These are phyloP conservation scores for Lasioglossum marginatum DNA, from an alignment of 2,888 invertebrate genomes.

Conservation along the genomic window DNA sequence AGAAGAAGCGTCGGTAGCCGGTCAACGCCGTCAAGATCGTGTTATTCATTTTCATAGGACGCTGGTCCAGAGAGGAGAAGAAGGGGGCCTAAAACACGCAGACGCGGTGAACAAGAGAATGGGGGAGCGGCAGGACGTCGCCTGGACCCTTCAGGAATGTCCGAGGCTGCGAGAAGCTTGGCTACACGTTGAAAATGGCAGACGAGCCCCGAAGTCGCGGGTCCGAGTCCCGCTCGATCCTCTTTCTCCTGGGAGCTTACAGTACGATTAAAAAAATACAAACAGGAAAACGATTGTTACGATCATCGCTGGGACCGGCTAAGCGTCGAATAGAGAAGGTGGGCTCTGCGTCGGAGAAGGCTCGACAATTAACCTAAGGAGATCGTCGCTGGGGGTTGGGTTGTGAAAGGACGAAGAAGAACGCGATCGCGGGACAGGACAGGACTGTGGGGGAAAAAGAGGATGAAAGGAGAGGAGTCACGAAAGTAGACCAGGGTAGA, in stretches of 20 bases:
- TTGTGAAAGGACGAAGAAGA: background rate
- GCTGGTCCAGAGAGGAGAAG: background rate
- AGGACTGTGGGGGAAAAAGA: background rate
- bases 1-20: background rate
- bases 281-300: slow-evolving; percentile 1
- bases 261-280: slow-evolving; percentile 1
- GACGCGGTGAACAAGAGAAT: background rate
- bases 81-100: background rate
- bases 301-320: slow-evolving; percentile 1
- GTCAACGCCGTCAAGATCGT: background rate
- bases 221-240: slow-evolving; percentile 4
- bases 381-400: slow-evolving; percentile 5
- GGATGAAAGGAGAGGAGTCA: background rate
- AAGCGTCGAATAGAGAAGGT: slow-evolving; percentile 10
- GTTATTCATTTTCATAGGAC: background rate
- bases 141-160: background rate
- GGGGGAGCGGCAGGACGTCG: background rate
- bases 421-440: slow-evolving; percentile 8
- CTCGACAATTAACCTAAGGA: slow-evolving; percentile 35
- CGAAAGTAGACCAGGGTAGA: slow-evolving; percentile 11
- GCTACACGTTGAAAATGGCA: background rate
- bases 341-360: background rate
- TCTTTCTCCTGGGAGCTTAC: background rate
- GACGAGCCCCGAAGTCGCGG: background rate
- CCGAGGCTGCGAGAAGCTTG: background rate